Percentiles rank a stretch among this genome's conserved stretches.
These are phyloP conservation scores for Stichodactyla helianthus DNA, from an alignment of 64 coral and sea anemone genomes.

Conservation along the genomic window DNA sequence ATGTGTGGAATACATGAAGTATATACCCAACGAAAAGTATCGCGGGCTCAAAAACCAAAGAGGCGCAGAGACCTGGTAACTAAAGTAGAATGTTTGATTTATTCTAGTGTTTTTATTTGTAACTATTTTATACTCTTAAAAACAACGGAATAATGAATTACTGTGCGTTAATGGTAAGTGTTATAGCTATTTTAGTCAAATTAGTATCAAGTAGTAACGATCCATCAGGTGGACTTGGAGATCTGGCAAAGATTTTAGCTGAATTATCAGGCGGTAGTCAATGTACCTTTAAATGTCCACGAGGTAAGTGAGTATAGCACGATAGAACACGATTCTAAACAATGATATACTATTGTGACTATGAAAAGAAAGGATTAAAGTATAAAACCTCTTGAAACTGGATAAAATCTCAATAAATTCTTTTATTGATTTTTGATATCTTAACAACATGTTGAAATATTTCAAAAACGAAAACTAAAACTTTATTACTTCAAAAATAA, in stretches of 20 bases:
- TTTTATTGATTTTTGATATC: too few relatives aligned
- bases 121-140: not conserved
- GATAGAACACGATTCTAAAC: not conserved
- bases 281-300: constrained; percentile 47
- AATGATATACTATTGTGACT: not conserved
- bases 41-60: not conserved
- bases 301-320: constrained; percentile 18
- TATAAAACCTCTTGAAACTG: too few relatives aligned
- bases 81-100: not conserved
- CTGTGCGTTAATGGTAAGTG: not conserved
- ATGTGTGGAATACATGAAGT: not conserved
- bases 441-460: too few relatives aligned
- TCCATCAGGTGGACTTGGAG: constrained; percentile 13
- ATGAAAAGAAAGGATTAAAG: too few relatives aligned
- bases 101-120: not conserved
- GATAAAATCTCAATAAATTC: too few relatives aligned
- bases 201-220: not conserved
- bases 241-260: constrained; percentile 53
- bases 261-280: constrained; percentile 46
- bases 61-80: not conserved
- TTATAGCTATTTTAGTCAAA: constrained; percentile 8
- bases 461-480: too few relatives aligned
- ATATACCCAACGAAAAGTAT: not conserved
- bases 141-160: not conserved
- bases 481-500: too few relatives aligned